Conservation (phyloP, 2,888 invertebrate genomes). For the Meandrusa payeni region DNA sequence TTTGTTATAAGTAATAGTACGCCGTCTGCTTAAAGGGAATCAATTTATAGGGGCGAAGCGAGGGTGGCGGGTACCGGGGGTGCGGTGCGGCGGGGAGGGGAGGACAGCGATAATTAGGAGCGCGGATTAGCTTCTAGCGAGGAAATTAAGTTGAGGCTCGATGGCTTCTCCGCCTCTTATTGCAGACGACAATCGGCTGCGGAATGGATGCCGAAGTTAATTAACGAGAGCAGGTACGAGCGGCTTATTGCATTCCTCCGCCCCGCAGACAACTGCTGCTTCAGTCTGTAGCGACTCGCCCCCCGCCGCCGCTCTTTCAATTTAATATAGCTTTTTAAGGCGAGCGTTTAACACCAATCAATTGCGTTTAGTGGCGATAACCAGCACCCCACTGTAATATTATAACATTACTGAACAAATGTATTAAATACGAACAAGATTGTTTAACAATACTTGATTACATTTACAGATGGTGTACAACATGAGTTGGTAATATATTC, state of each 20-base stretch:
- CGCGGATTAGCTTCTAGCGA: constrained; percentile 62
- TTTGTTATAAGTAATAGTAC: constrained; percentile 33
- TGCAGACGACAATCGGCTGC: constrained; percentile 39
- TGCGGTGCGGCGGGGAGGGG: constrained; percentile 22
- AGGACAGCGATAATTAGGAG: constrained; percentile 64
- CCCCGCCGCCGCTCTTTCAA: background rate
- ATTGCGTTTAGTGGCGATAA: too few relatives aligned
- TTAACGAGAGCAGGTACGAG: constrained; percentile 27
- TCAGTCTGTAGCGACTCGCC: background rate
- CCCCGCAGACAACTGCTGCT: background rate
- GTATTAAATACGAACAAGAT: too few relatives aligned
- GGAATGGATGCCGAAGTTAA: constrained; percentile 31
- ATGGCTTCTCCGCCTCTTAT: constrained; percentile 38
- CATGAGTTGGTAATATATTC: too few relatives aligned
- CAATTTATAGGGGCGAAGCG: constrained; percentile 33
- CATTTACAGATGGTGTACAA: too few relatives aligned
- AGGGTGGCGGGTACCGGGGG: constrained; percentile 24
- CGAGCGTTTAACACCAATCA: background rate
- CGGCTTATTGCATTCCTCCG: constrained; percentile 26
- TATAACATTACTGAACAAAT: too few relatives aligned
- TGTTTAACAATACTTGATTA: too few relatives aligned
- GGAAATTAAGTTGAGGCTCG: constrained; percentile 67
- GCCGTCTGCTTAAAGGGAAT: constrained; percentile 36
- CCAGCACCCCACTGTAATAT: too few relatives aligned
- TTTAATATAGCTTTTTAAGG: background rate